Evolutionary conservation across 2,797 vertebrate genomes (phyloP), one percentile per base, ranked within the genome.

Genomic region (Ctenochaetus hawaiiensis): DNA sequence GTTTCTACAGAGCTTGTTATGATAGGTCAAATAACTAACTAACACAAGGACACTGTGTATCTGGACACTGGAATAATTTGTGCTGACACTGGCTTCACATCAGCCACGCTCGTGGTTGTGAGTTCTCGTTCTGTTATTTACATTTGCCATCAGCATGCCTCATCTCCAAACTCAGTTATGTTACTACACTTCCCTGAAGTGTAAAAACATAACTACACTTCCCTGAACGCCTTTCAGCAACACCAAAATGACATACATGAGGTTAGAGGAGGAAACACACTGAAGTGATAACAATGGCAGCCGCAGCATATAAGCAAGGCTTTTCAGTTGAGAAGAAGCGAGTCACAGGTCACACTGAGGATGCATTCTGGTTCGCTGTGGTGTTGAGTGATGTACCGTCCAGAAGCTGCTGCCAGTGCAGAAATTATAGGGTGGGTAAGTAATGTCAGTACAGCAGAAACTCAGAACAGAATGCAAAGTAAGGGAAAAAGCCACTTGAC

Each of bases 11-110:
- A 30, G 43, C 60, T 78, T 54, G 17, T 49, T 72, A 61, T 67
- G 76, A 75, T 41, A 64, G 66, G 60, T 88, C 73, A 84, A 45
- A 73, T 54, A 49, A 57, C 59, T 54, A 85, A 72, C 75, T 43
- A 70, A 37, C 22, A 12, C 63, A 75, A 72, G 39, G 39, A 83
- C 62, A 68, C 14, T 16, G 49, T 63, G 64, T 62, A 49, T 67
- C 48, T 53, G 39, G 26, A 26, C 26, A 26, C 13, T 49, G 47
- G 66, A 67, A 74, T 70, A 74, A 77, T 75, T 49, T 66, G 74
- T 18, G 26, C 60, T 39, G 10, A 66, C 60, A 56, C 1, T 41
- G 26, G 53, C 68, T 65, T 81, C 16, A 20, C 12, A 44, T 57
- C 34, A 10, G 30, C 30, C 45, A 37, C 18, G 66, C 20, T 13